These are phyloP conservation scores for Troides helena DNA, from an alignment of 2,888 invertebrate species.

Conservation along the genomic window DNA sequence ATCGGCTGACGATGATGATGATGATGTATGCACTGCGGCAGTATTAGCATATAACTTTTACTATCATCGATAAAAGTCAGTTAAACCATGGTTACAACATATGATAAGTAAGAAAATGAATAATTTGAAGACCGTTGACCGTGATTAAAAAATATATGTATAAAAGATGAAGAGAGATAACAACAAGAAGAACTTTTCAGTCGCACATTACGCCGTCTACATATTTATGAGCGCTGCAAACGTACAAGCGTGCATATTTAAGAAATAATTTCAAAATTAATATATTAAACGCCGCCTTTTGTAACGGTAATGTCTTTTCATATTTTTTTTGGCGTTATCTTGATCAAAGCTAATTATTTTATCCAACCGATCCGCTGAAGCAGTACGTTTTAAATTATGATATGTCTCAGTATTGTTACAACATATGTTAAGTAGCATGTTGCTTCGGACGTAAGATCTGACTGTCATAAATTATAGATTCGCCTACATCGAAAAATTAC, in stretches of 20 bases:
- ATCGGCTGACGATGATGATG: too few species aligned
- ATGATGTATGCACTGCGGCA: too few species aligned
- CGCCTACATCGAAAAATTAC: too few species aligned
- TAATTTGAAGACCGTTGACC: slow-evolving; percentile 2
- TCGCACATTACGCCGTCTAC: slow-evolving; percentile 4
- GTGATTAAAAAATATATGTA: background rate
- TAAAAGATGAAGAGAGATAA: background rate
- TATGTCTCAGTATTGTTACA: background rate
- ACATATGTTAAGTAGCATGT: too few species aligned
- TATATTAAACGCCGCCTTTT: slow-evolving; percentile 17
- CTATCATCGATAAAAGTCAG: too few species aligned
- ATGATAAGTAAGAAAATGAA: background rate
- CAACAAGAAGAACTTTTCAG: background rate
- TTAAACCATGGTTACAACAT: too few species aligned
- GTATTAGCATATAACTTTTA: too few species aligned
- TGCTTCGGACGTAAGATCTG: too few species aligned
- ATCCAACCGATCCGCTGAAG: slow-evolving; percentile 13
- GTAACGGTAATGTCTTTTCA: slow-evolving; percentile 14
- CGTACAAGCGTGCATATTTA: slow-evolving; percentile 15
- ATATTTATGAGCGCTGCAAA: slow-evolving; percentile 20
- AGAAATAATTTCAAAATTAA: slow-evolving; percentile 22
- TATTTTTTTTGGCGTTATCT: slow-evolving; percentile 12
- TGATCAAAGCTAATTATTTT: slow-evolving; percentile 21
- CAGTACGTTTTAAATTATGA: slow-evolving; percentile 9
- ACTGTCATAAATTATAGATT: too few species aligned